Base-by-base conservation (phyloP, 2,113 vertebrate species). In the Pandion haliaetus region DNA sequence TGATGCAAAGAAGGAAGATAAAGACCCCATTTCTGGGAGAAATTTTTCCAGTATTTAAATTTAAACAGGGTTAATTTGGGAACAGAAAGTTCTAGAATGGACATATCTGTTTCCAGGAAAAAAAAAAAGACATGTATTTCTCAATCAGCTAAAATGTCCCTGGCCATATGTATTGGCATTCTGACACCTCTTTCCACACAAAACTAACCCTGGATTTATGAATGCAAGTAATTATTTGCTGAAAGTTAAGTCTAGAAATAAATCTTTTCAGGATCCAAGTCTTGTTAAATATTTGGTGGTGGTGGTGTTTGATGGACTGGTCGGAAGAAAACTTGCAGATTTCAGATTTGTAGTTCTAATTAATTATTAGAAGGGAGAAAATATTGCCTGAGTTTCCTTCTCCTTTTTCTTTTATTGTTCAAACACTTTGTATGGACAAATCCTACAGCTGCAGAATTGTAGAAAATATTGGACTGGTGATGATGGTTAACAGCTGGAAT, bases 81-180 rank as follows among this genome's bases (percentile, higher is more conserved):
- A 88, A 96, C 86, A 90, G 86, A 94, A 94, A 72, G 40, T 91
- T 96, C 86, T 91, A 94, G 96, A 96, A 84, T 47, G 65, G 61
- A 38, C 31, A 50, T 91, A 71, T 82, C 65, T 89, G 72, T 79
- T 95, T 97, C 76, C 88, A 86, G 88, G 58, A 8, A 32, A n/a
- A 45, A 36, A 73, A 49, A 44, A 59, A 45, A 54, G 10, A 2
- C 52, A 45, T 38, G 59, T 85, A 70, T 96, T 97, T 97, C 94
- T 97, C 95, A 97, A 95, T 97, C 95, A 91, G 80, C 94, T 94
- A 84, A 96, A 94, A 94, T 95, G 84, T 97, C 95, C 83, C 91
- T 97, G 95, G 95, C 95, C 93, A 95, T 97, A 96, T 94, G 92
- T 96, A 96, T 7, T 96, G 95, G 95, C 95, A 95, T 94, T 79